phyloP scores from a whole-genome alignment of 2,113 vertebrate species.

The Mystacornis crossleyi region DNA sequence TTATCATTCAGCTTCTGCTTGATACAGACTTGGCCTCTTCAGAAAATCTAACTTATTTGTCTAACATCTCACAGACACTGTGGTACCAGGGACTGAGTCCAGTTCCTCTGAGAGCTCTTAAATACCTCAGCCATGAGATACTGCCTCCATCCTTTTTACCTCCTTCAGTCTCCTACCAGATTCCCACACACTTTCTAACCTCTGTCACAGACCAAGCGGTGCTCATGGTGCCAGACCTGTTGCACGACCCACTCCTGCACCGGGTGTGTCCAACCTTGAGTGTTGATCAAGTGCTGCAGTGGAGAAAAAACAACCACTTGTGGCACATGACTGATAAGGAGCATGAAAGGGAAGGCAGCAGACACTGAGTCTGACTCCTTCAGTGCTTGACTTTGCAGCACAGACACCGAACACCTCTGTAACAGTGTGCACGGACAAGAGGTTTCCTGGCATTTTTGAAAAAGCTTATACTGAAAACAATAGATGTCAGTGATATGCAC shows the following conservation, averaged over 20 bases:
- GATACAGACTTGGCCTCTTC: background rate
- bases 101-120: background rate
- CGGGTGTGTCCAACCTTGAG: background rate
- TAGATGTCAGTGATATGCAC: background rate
- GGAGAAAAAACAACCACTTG: background rate
- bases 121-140: background rate
- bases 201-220: background rate
- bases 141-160: background rate
- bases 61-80: background rate
- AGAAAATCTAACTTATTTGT: background rate
- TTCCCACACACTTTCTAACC: background rate
- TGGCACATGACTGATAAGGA: background rate
- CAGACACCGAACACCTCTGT: background rate
- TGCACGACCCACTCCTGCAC: background rate
- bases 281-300: background rate
- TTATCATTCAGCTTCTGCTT: background rate
- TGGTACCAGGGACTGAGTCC: background rate
- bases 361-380: background rate
- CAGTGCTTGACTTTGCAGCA: background rate
- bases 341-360: background rate
- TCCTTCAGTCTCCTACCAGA: background rate
- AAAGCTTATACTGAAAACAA: background rate
- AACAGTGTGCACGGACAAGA: background rate
- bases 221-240: accelerated
- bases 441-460: background rate